phyloP scores from a whole-genome alignment of 2,888 invertebrate genomes.

The Pyralis farinalis region DNA sequence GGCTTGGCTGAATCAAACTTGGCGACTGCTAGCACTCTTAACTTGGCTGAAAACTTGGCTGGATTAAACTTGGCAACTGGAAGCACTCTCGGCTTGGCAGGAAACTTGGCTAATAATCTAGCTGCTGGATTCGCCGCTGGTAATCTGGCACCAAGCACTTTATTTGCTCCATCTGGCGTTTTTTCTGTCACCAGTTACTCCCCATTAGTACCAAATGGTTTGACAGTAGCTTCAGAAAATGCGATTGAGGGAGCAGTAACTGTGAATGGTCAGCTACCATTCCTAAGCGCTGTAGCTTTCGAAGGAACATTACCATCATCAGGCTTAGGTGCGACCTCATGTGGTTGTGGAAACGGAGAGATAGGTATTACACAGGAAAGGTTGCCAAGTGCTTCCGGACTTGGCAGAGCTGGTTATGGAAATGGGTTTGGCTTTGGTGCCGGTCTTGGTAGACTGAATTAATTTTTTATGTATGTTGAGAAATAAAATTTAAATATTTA shows the following conservation, averaged over 20 bases:
- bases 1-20: too few species aligned
- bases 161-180: not conserved
- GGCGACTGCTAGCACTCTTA: too few species aligned
- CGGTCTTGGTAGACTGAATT: not conserved
- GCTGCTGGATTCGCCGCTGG: too few species aligned
- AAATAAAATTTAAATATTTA: not conserved
- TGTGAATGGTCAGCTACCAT: conserved; percentile 4
- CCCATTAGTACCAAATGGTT: conserved; percentile 1
- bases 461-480: not conserved
- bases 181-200: conserved; percentile 2
- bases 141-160: too few species aligned
- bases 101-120: too few species aligned
- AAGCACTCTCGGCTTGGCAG: too few species aligned
- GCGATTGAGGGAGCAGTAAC: not conserved
- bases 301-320: not conserved
- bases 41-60: too few species aligned
- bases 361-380: conserved; percentile 1
- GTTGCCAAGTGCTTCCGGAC: too few species aligned
- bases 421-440: not conserved
- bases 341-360: conserved; percentile 4
- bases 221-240: conserved; percentile 3
- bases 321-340: not conserved
- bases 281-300: conserved; percentile 7
- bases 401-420: not conserved
- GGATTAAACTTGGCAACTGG: too few species aligned